phyloP scores from a whole-genome alignment of 2,888 invertebrate genomes.

The Podabrus alpinus region DNA sequence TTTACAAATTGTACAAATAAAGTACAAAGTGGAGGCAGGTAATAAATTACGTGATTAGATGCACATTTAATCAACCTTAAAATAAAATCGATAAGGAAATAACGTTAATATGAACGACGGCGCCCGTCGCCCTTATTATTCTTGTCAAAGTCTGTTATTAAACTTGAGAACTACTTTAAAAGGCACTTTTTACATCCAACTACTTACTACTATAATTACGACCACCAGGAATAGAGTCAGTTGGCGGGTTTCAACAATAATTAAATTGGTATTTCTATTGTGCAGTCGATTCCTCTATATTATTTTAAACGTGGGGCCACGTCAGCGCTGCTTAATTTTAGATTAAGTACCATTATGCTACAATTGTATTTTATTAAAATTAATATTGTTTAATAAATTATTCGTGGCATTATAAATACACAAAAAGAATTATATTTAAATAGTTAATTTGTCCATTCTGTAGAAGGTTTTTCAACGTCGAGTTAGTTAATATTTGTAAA shows the following conservation, averaged over 20 bases:
- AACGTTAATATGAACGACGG: constrained; percentile 10
- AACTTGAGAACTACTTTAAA: constrained; percentile 20
- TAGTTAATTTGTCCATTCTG: not conserved
- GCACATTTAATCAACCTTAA: constrained; percentile 9
- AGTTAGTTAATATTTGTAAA: not conserved
- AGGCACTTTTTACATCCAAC: constrained; percentile 9
- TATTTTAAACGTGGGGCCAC: constrained; percentile 18
- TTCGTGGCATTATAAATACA: not conserved
- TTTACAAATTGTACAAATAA: not conserved
- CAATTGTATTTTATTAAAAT: constrained; percentile 1
- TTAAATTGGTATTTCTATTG: constrained; percentile 23
- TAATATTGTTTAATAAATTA: not conserved
- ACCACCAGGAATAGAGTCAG: constrained; percentile 15
- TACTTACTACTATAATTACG: constrained; percentile 15
- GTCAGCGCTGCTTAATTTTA: constrained; percentile 15
- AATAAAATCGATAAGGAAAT: constrained; percentile 22
- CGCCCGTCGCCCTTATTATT: constrained; percentile 24
- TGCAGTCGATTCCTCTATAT: constrained; percentile 22
- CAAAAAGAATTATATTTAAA: not conserved
- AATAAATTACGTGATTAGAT: not conserved
- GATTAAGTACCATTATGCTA: not conserved
- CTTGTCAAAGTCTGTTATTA: constrained; percentile 18
- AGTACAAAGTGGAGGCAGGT: not conserved
- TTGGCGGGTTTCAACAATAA: constrained; percentile 18
- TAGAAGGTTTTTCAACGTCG: not conserved